These are phyloP conservation scores for Saccostrea glomerata DNA, from an alignment of 1,140 invertebrate species.

Conservation along the genomic window DNA sequence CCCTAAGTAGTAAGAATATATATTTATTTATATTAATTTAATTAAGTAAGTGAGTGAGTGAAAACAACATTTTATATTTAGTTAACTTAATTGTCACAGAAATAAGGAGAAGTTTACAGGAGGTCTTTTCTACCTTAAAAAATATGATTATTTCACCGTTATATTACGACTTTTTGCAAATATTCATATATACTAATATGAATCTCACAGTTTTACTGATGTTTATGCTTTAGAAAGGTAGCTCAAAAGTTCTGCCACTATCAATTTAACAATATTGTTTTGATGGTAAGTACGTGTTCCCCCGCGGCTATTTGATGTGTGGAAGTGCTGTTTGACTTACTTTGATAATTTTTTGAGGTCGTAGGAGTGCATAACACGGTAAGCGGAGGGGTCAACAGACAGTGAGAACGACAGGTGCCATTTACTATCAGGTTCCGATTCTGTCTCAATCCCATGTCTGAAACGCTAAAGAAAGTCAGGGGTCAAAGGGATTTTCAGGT, in stretches of 20 bases:
- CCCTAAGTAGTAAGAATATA: neutral
- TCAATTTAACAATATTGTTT: neutral
- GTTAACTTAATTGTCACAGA: too few species aligned
- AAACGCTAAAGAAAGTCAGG: neutral
- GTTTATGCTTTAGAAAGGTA: too few species aligned
- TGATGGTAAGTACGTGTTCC: neutral
- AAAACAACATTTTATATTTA: too few species aligned
- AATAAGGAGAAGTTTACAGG: too few species aligned
- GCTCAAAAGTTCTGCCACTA: too few species aligned
- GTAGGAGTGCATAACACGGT: neutral
- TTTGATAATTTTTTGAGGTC: constrained; percentile 21
- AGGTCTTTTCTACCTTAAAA: too few species aligned
- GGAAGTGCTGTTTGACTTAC: constrained; percentile 9
- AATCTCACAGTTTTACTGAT: too few species aligned
- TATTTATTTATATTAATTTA: neutral
- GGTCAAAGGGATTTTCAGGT: too few species aligned
- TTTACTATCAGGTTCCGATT: constrained; percentile 28
- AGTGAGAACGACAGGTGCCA: constrained; percentile 32
- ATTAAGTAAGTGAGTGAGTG: too few species aligned
- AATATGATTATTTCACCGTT: too few species aligned
- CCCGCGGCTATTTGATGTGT: neutral
- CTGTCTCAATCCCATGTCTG: constrained; percentile 30
- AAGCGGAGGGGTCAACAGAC: constrained; percentile 21
- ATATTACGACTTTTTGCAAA: too few species aligned
- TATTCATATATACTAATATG: too few species aligned